Conservation (phyloP, 2,113 vertebrate species). For the Myrmophylax atrothorax region DNA sequence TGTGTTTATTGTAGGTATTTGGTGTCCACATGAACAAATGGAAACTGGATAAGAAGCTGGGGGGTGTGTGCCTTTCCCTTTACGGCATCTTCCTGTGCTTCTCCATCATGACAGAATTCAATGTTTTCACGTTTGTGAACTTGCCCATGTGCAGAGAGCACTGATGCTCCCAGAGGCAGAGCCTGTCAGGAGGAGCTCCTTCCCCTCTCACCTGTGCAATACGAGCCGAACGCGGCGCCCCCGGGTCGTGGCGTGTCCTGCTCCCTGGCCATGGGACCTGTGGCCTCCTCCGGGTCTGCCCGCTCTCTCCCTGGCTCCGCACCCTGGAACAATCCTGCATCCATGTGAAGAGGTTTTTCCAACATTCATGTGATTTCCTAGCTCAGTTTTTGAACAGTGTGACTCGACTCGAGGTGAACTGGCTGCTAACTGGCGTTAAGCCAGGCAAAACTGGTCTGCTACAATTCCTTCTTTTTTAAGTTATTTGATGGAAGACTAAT, state of each 20-base stretch:
- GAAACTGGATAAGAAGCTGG: constrained; percentile 92
- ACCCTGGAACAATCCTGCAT: constrained; percentile 66
- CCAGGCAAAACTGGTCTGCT: constrained; percentile 76
- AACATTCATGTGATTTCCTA: constrained; percentile 65
- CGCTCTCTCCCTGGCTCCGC: neutral
- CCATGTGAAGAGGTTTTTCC: constrained; percentile 70
- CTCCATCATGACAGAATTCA: constrained; percentile 99
- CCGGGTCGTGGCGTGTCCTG: constrained; percentile 29
- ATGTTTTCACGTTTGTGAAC: constrained; percentile 99
- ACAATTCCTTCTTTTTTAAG: constrained; percentile 78
- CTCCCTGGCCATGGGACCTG: constrained; percentile 58
- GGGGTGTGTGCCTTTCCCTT: constrained; percentile 86
- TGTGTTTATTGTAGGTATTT: constrained; percentile 82
- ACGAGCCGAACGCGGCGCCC: constrained; percentile 57
- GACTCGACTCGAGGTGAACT: constrained; percentile 78
- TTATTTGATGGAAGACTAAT: constrained; percentile 81
- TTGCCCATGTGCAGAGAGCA: constrained; percentile 93
- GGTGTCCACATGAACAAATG: constrained; percentile 96
- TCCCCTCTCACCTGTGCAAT: constrained; percentile 81
- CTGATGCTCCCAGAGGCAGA: constrained; percentile 70
- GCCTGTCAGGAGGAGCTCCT: constrained; percentile 50
- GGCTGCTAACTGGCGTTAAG: constrained; percentile 85
- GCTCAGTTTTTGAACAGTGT: constrained; percentile 74
- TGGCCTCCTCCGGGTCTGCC: constrained; percentile 23
- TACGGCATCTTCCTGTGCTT: constrained; percentile 96